A percentile compares a stretch with the other conserved stretches of the same genome.
Conservation (phyloP, 2,888 invertebrate genomes). For the Morinoia aosen region DNA sequence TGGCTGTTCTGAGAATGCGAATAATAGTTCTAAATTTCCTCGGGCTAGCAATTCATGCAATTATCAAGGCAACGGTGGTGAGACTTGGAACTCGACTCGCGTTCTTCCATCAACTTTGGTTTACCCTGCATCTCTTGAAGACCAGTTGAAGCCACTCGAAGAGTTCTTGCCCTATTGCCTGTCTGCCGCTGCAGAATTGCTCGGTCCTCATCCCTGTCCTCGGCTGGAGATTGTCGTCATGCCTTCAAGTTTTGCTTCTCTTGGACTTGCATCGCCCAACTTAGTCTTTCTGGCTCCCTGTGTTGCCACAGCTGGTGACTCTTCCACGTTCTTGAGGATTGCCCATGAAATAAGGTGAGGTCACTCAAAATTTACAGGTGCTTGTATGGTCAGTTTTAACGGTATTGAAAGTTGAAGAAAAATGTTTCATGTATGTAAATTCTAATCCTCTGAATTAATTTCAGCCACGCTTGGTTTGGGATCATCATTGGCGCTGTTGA, state of each 20-base stretch:
- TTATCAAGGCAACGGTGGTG: background rate
- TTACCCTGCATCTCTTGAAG: conserved; percentile 50
- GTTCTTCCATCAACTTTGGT: conserved; percentile 54
- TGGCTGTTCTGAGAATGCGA: conserved; percentile 42
- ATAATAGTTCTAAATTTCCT: background rate
- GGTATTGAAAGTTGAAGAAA: background rate
- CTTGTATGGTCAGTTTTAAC: background rate
- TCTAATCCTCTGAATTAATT: background rate
- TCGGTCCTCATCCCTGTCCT: conserved; percentile 61
- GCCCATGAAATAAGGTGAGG: conserved; percentile 65
- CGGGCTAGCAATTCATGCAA: background rate
- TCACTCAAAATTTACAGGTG: background rate
- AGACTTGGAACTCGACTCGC: background rate
- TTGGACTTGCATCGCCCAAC: conserved; percentile 66
- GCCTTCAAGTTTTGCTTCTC: conserved; percentile 60
- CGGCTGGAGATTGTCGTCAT: conserved; percentile 63
- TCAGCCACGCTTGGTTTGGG: conserved; percentile 73
- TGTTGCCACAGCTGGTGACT: conserved; percentile 57
- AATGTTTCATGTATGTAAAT: background rate
- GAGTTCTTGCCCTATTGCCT: conserved; percentile 58
- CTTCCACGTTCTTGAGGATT: conserved; percentile 56
- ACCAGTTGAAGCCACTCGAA: conserved; percentile 52
- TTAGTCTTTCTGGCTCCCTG: conserved; percentile 62
- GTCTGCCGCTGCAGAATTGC: conserved; percentile 55
- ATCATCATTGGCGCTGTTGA: conserved; percentile 72